A percentile compares a stretch with the other conserved stretches of the same genome.
phyloP scores from a whole-genome alignment of 2,888 invertebrate genomes.

The Ennomos quercinarius region DNA sequence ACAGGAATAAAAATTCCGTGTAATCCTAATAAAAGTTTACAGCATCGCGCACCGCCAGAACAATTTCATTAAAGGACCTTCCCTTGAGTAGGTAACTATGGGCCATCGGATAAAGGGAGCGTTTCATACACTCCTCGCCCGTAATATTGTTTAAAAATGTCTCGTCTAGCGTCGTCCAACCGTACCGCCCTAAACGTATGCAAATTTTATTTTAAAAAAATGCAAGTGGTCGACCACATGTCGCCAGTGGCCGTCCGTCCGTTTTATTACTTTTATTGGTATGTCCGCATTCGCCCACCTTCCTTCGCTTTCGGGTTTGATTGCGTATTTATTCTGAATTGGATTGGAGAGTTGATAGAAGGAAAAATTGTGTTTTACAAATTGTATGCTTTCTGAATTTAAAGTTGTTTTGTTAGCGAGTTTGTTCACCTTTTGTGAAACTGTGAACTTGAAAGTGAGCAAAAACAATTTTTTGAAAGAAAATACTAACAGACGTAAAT shows the following conservation, averaged over 20 bases:
- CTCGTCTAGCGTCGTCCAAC: slow-evolving; percentile 29
- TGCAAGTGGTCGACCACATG: slow-evolving; percentile 79
- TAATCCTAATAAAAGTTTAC: slow-evolving; percentile 42
- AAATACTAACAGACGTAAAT: no score
- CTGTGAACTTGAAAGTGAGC: not conserved
- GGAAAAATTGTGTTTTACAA: slow-evolving; percentile 25
- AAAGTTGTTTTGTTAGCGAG: slow-evolving; percentile 14
- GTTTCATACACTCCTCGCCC: slow-evolving; percentile 49
- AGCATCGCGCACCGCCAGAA: slow-evolving; percentile 47
- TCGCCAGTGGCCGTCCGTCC: slow-evolving; percentile 54
- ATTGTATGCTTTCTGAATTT: slow-evolving; percentile 23
- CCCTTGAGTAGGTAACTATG: slow-evolving; percentile 25
- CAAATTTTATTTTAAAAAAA: slow-evolving; percentile 82
- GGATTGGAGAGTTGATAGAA: slow-evolving; percentile 37
- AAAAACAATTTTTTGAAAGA: not conserved
- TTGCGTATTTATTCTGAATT: slow-evolving; percentile 59
- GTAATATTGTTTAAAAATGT: slow-evolving; percentile 54
- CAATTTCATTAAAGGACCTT: slow-evolving; percentile 64
- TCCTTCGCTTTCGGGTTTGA: slow-evolving; percentile 51
- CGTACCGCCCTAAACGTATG: slow-evolving; percentile 68
- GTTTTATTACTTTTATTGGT: slow-evolving; percentile 64
- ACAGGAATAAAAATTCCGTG: slow-evolving; percentile 40
- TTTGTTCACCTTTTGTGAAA: slow-evolving; percentile 12
- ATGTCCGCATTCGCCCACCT: slow-evolving; percentile 57
- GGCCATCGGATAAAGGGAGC: slow-evolving; percentile 41